Conservation (phyloP, 2,113 vertebrate genomes). For the Myotis yumanensis region DNA sequence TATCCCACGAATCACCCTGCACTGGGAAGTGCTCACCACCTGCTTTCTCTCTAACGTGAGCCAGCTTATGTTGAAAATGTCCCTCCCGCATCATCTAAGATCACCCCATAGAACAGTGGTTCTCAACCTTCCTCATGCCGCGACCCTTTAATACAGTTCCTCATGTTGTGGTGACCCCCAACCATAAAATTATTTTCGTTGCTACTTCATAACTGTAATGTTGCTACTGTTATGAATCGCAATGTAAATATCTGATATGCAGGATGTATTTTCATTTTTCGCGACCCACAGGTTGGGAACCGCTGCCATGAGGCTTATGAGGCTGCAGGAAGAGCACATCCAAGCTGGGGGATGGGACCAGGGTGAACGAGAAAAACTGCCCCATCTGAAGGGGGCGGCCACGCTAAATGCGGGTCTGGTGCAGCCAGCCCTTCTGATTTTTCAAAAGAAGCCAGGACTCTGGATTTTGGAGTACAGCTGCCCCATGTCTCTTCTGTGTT, state of each 20-base stretch:
- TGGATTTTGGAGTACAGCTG: background rate
- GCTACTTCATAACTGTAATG: too few species aligned
- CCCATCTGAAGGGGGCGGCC: background rate
- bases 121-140: too few species aligned
- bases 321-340: background rate
- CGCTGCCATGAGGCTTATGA: background rate
- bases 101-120: too few species aligned
- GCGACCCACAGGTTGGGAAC: too few species aligned
- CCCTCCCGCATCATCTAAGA: background rate
- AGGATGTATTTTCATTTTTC: too few species aligned
- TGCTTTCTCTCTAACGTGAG: background rate
- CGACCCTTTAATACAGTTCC: too few species aligned
- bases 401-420: fast-evolving
- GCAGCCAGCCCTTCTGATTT: background rate
- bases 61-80: too few species aligned
- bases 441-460: background rate
- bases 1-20: background rate
- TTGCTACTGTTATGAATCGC: too few species aligned
- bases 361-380: background rate
- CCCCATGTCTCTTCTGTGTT: background rate
- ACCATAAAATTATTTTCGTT: too few species aligned
- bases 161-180: too few species aligned
- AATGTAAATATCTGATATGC: too few species aligned
- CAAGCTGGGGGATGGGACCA: too few species aligned
- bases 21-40: background rate